Evolutionary conservation across 2,888 invertebrate genomes (phyloP).

Genomic region (Gandaritis pyraliata): DNA sequence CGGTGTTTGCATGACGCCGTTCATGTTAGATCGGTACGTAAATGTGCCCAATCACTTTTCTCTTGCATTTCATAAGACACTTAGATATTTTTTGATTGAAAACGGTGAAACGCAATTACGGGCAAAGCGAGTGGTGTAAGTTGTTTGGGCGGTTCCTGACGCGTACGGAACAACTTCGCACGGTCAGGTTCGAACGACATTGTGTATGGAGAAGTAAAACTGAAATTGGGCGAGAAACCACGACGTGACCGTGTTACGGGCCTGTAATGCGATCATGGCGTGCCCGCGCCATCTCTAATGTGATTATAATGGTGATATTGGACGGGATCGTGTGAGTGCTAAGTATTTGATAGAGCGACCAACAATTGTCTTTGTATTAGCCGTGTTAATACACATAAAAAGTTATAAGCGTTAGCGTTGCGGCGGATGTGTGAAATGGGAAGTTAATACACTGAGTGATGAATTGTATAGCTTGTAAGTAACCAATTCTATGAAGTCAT

Average conservation of each 20-base stretch:
- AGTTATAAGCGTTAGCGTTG: conserved; percentile 47
- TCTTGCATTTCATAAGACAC: conserved; percentile 53
- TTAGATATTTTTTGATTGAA: conserved; percentile 55
- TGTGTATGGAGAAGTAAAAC: conserved; percentile 58
- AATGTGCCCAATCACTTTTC: conserved; percentile 52
- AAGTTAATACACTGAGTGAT: conserved; percentile 29
- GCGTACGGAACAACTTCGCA: conserved; percentile 56
- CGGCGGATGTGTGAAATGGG: conserved; percentile 46
- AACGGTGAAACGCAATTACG: conserved; percentile 64
- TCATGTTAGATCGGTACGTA: conserved; percentile 49
- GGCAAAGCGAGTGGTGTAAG: conserved; percentile 53
- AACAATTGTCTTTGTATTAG: conserved; percentile 68
- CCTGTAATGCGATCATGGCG: conserved; percentile 78
- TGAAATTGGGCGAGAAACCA: conserved; percentile 78
- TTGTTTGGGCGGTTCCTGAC: conserved; percentile 25
- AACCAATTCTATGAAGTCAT: background rate
- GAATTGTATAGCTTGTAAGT: conserved; percentile 28
- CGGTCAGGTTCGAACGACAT: conserved; percentile 48
- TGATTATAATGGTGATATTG: conserved; percentile 77
- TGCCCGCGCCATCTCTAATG: conserved; percentile 77
- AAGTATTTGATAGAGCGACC: conserved; percentile 80
- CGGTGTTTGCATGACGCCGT: conserved; percentile 48
- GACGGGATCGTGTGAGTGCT: conserved; percentile 69
- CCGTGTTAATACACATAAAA: conserved; percentile 61
- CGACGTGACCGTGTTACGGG: conserved; percentile 80